These are phyloP conservation scores for Brachionus rotundiformis DNA, from an alignment of 1,140 invertebrate species.

Conservation along the genomic window DNA sequence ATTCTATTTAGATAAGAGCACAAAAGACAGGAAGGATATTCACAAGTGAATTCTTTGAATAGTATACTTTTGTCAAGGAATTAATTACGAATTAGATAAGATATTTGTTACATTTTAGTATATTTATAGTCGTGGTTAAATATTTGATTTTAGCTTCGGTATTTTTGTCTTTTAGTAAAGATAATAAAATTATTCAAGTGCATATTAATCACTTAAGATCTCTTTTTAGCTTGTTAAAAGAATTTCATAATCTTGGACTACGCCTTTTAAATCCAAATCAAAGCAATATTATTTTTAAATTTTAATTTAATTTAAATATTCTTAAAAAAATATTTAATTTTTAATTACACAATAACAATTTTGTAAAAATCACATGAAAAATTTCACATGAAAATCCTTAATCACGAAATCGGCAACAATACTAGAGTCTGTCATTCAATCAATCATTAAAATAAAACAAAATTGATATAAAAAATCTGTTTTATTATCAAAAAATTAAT, in stretches of 20 bases:
- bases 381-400: neutral
- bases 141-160: neutral
- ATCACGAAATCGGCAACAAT: neutral
- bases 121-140: neutral
- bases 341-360: neutral
- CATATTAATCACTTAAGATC: neutral
- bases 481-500: neutral
- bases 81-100: conserved; percentile 37
- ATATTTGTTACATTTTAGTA: neutral
- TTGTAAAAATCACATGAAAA: neutral
- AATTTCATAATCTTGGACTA: no score
- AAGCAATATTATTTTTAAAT: no score
- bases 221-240: neutral
- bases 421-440: neutral
- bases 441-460: neutral
- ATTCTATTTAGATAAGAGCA: neutral
- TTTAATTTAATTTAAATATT: neutral
- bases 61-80: conserved; percentile 15
- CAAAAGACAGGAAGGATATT: conserved; percentile 29
- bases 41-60: conserved; percentile 37
- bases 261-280: neutral
- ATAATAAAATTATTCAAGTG: conserved; percentile 18
- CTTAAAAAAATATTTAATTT: neutral
- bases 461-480: neutral
- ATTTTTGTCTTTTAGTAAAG: neutral